Evolutionary conservation across 2,113 vertebrate genomes (phyloP), one percentile per base, ranked within the genome.

Genomic region (Grammomys dolichurus): DNA sequence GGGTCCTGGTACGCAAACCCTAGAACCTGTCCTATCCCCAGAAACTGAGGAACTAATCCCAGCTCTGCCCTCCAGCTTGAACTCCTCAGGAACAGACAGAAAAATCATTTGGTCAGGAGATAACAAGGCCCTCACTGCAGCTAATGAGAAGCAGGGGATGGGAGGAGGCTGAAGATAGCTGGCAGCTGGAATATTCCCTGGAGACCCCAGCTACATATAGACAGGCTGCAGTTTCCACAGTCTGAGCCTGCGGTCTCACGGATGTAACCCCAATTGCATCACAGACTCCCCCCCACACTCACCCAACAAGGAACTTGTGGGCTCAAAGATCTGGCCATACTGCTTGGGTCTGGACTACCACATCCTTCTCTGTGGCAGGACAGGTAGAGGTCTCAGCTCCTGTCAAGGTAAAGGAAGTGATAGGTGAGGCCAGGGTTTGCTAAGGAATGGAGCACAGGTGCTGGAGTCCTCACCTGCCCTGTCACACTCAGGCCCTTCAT

Each of bases 81-180:
- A 40, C 51, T 75, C 85, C 77, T 82, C 54, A 2, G 5, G 4
- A 90, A 40, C 87, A 43, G 81, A 87, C 69, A 91, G 89, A 56
- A 97, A 96, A 95, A 96, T 84, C 87, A 4, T 82, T 96, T 84
- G 56, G 76, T 85, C 17, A 5, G 58, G 87, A 94, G 72, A 95
- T 97, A 97, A 95, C 95, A 93, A 98, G 81, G 93, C 90, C 67
- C 43, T 96, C 0, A 0, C 46, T 93, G 88, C n/a, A 77, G 85
- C 95, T 97, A 97, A 98, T 97, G 96, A 97, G 96, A 91, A 31
- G 51, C 20, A 36, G 65, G 43, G 48, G 33, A 28, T 14, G 81
- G n/a, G 3, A 1, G 67, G 70, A 24, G 56, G 58, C 89, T 33
- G 12, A 69, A 69, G 65, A 77, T 70, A 63, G 84, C 93, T 70